phyloP scores from a whole-genome alignment of 2,797 vertebrate species.

The Myotis myotis region DNA sequence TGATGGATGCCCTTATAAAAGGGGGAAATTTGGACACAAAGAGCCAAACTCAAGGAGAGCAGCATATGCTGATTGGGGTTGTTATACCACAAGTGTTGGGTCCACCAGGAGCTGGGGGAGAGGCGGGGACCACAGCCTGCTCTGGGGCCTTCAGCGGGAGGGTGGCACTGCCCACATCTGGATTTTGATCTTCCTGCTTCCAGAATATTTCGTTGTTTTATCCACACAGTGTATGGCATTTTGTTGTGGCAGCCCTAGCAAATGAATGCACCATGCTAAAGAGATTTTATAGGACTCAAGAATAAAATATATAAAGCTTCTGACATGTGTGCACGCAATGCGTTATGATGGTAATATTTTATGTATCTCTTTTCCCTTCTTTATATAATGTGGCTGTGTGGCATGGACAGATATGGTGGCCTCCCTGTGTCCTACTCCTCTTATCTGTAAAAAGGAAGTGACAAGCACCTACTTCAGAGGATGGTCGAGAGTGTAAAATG shows the following conservation, averaged over 20 bases:
- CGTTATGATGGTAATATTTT: background rate
- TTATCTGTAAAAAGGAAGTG: background rate
- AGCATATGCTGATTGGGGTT: background rate
- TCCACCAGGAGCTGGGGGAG: background rate
- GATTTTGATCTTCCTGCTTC: background rate
- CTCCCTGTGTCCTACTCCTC: background rate
- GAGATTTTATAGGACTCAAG: background rate
- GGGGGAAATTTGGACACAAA: background rate
- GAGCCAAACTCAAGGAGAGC: background rate
- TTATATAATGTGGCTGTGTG: background rate
- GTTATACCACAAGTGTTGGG: background rate
- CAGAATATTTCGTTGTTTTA: background rate
- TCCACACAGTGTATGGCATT: background rate
- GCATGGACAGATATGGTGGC: background rate
- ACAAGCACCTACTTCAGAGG: rapidly evolving
- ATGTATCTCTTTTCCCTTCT: background rate
- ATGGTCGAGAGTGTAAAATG: background rate
- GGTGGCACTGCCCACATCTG: background rate
- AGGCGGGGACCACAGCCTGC: background rate
- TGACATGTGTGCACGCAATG: background rate
- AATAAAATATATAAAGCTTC: background rate
- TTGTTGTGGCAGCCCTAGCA: background rate
- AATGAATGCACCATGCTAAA: background rate
- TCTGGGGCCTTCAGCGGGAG: background rate
- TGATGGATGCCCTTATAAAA: background rate